Evolutionary conservation across 2,797 vertebrate genomes (phyloP), one percentile per base, ranked within the genome.

Genomic region (Delichon dasypus): DNA sequence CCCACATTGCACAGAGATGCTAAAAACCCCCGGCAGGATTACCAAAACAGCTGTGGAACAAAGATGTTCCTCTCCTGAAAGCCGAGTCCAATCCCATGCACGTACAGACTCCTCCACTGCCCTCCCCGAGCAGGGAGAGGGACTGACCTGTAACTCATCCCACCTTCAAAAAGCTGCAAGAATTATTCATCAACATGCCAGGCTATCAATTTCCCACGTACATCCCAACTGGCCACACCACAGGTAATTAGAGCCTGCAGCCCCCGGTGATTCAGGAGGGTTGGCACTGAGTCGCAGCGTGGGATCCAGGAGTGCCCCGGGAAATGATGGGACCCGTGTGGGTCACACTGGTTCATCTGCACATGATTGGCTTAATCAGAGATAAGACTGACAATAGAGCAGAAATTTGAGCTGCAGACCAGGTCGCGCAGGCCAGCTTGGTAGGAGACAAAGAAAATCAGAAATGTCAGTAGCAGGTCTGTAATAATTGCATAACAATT

Each of bases 261-360:
- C 18, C 78, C 68, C 10, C 66, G 30, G 54, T 18, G 71, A 60
- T 30, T 54, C 40, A 50, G 60, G 32, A 80, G 44, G 76, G 34
- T 21, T 7, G 10, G 44, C 45, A 14, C 32, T 0, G 3, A 92
- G 73, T 19, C 0, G 0, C 57, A 19, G 60, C 1, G 0, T 0
- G 0, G 50, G 50, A 23, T 53, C 62, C 84, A 90, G 40, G 32
- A 2, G 3, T 22, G 44, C 64, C 48, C 64, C 8, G 45, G 17
- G 55, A 78, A 47, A 61, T 40, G 9, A 50, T 11, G 17, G 53
- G 22, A 74, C 34, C 6, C 6, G 0, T 5, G 0, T 26, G 54
- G 73, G 77, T 90, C 47, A 66, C 0, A 0, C 25, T 66, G 51
- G 47, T 47, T 82, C 84, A 64, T 32, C 58, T 75, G 50, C 6